Percentiles rank a stretch among this genome's conserved stretches.
These are phyloP conservation scores for Neosilurus hyrtlii DNA, from an alignment of 2,797 vertebrate species.

Conservation along the genomic window DNA sequence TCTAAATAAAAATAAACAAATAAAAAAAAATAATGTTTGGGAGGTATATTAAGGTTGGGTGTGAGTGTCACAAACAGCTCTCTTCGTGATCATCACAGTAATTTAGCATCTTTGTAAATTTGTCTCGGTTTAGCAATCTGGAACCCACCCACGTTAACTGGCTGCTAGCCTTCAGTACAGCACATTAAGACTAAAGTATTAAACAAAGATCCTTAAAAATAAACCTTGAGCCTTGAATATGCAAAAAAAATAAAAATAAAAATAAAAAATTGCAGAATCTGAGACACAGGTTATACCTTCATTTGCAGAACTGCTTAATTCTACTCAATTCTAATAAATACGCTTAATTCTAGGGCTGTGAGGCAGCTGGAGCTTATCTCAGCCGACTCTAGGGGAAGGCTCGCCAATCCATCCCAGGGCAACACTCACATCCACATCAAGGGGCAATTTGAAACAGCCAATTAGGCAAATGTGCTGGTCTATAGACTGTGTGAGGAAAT, in stretches of 20 bases:
- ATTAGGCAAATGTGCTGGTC: too few relatives aligned
- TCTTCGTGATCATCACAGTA: neutral
- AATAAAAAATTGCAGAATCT: neutral
- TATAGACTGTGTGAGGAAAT: too few relatives aligned
- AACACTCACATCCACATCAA: too few relatives aligned
- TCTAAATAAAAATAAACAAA: neutral
- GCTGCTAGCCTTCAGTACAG: neutral
- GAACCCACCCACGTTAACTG: neutral
- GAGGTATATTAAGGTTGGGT: neutral
- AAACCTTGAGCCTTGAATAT: too few relatives aligned
- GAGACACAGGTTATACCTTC: neutral
- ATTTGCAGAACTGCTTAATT: too few relatives aligned
- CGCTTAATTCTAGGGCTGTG: too few relatives aligned
- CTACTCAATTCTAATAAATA: too few relatives aligned
- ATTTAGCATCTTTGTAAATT: neutral
- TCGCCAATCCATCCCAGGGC: too few relatives aligned
- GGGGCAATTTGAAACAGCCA: too few relatives aligned
- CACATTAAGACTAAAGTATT: neutral
- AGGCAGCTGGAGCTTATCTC: too few relatives aligned
- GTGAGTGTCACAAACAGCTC: neutral
- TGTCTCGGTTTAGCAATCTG: slow-evolving; percentile 4
- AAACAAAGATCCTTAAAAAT: neutral
- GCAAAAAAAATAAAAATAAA: too few relatives aligned
- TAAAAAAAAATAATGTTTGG: neutral
- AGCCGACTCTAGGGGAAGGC: too few relatives aligned